Conservation (phyloP, 2,113 vertebrate species). For the Taurulus bubalis region DNA sequence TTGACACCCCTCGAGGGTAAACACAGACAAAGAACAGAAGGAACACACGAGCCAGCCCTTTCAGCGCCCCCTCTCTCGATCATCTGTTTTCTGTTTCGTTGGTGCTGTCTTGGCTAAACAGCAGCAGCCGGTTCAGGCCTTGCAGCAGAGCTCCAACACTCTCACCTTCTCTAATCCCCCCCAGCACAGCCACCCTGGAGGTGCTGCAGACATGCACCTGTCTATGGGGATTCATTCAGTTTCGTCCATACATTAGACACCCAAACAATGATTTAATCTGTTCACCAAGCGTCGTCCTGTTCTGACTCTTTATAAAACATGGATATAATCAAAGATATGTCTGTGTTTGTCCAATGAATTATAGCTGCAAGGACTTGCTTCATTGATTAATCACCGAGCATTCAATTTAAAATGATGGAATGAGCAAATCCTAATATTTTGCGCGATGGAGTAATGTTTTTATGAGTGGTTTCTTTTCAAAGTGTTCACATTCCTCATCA, state of each 20-base stretch:
- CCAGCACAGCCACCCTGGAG: constrained; percentile 60
- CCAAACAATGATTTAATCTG: not conserved
- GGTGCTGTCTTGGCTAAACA: constrained; percentile 69
- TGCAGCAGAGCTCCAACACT: constrained; percentile 62
- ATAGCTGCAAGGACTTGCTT: not conserved
- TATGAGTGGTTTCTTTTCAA: not conserved
- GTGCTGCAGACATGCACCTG: constrained; percentile 69
- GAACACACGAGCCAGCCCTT: constrained; percentile 62
- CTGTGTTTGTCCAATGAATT: not conserved
- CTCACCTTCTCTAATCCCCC: constrained; percentile 72
- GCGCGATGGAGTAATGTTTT: not conserved
- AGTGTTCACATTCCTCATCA: not conserved
- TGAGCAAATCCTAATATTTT: not conserved
- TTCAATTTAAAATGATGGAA: not conserved
- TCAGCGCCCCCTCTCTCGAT: constrained; percentile 40
- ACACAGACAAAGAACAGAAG: constrained; percentile 74
- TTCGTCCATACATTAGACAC: constrained; percentile 27
- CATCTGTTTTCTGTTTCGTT: constrained; percentile 81
- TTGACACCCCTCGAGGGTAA: constrained; percentile 72
- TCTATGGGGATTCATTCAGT: constrained; percentile 59
- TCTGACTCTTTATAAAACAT: constrained; percentile 31
- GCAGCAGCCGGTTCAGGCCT: constrained; percentile 70
- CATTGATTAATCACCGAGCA: not conserved
- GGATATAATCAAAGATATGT: not conserved
- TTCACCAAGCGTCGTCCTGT: constrained; percentile 33